These are phyloP conservation scores for Penaeus chinensis DNA, from an alignment of 1,140 invertebrate genomes.

Conservation along the genomic window DNA sequence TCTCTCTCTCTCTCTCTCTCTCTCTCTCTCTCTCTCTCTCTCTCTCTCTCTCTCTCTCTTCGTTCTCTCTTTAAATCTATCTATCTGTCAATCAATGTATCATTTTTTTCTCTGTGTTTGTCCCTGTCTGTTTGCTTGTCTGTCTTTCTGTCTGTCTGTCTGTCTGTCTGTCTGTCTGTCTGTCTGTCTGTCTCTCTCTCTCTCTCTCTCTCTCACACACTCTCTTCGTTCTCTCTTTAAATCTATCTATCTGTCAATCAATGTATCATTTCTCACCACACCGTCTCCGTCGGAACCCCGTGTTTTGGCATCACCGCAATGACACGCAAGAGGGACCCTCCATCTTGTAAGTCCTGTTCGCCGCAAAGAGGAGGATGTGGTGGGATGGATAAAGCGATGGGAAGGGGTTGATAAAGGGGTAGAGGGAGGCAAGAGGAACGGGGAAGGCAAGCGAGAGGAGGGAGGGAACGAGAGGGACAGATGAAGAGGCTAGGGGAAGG, in stretches of 20 bases:
- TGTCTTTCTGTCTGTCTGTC: neutral
- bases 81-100: neutral
- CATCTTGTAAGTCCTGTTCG: neutral
- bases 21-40: no score
- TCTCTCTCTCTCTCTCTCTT: neutral
- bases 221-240: neutral
- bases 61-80: neutral
- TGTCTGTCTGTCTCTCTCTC: neutral
- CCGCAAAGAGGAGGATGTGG: neutral
- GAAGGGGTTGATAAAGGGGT: no score
- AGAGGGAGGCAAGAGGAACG: no score
- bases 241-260: neutral
- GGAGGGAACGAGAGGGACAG: no score
- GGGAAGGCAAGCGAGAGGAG: no score
- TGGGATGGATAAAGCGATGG: no score
- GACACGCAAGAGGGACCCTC: neutral
- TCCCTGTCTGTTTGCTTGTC: neutral
- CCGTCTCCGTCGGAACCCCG: neutral
- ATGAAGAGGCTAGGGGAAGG: no score
- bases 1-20: no score
- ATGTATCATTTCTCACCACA: neutral
- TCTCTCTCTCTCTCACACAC: neutral
- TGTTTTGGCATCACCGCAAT: neutral
- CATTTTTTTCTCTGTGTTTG: neutral
- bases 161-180: neutral